Conservation (phyloP, 2,113 vertebrate species). For the Tachycineta bicolor region DNA sequence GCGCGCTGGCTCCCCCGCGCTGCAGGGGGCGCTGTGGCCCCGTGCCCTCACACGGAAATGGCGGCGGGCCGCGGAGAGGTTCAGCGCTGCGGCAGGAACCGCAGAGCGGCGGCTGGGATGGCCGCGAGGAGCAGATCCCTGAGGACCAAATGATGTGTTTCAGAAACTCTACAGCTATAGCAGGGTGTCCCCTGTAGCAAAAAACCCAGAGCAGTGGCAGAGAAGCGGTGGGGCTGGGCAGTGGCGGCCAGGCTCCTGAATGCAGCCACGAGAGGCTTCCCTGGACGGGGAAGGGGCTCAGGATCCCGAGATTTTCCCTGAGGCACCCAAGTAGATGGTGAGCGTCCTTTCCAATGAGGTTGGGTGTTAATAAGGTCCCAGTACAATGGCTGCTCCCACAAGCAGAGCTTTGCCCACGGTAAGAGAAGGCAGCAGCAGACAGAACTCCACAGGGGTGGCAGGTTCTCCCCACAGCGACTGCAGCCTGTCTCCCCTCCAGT, state of each 20-base stretch:
- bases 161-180: not conserved
- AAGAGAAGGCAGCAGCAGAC: not conserved
- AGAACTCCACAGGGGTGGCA: rapidly evolving
- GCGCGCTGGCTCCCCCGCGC: rapidly evolving
- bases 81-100: not conserved
- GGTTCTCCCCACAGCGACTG: rapidly evolving
- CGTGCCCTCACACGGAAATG: not conserved
- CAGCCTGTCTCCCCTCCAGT: rapidly evolving
- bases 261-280: rapidly evolving
- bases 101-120: rapidly evolving
- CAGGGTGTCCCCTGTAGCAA: not conserved
- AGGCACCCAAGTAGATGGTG: not conserved
- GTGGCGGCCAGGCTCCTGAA: not conserved
- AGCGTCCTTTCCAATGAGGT: not conserved
- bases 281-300: rapidly evolving
- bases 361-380: too few species aligned
- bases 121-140: rapidly evolving
- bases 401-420: not conserved
- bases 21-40: not conserved
- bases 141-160: rapidly evolving
- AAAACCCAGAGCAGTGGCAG: too few species aligned
- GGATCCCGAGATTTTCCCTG: rapidly evolving
- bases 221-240: not conserved
- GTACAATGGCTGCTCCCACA: rapidly evolving
- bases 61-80: rapidly evolving